Evolutionary conservation across 2,888 invertebrate species (phyloP).

Genomic region (Thymelicus lineola): DNA sequence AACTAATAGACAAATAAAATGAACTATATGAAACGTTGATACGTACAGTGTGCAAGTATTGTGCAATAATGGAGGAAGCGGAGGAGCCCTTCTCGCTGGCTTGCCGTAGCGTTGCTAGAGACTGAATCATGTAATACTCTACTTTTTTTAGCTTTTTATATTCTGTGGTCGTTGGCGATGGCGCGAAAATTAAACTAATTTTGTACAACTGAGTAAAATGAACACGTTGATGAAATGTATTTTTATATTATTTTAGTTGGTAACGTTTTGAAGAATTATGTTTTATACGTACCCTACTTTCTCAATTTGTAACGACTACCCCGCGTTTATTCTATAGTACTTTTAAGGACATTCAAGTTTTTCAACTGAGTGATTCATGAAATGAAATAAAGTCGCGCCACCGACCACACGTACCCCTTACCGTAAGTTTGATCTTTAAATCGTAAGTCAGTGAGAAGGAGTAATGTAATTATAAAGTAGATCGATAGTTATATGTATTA

Average conservation of each 20-base stretch:
- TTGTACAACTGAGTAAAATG: neutral
- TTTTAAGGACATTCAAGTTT: no score
- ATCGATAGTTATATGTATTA: constrained; percentile 57
- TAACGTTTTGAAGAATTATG: no score
- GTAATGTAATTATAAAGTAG: constrained; percentile 73
- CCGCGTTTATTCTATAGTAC: no score
- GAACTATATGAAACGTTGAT: constrained; percentile 63
- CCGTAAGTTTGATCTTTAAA: constrained; percentile 52
- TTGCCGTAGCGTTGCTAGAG: constrained; percentile 64
- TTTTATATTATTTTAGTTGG: neutral
- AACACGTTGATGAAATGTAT: neutral
- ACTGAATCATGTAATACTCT: constrained; percentile 58
- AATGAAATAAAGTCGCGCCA: constrained; percentile 8
- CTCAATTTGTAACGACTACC: no score
- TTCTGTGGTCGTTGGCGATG: constrained; percentile 46
- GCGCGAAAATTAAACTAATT: neutral
- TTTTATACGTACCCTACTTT: no score
- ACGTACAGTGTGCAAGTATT: constrained; percentile 81
- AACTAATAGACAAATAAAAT: constrained; percentile 57
- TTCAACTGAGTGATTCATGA: constrained; percentile 20
- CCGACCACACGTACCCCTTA: constrained; percentile 16
- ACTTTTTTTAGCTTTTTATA: constrained; percentile 46
- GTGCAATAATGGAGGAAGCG: constrained; percentile 73
- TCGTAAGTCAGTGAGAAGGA: constrained; percentile 73
- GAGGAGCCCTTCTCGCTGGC: constrained; percentile 69